Evolutionary conservation across 2,797 vertebrate species (phyloP).

Genomic region (Oryzias dopingdopingensis): DNA sequence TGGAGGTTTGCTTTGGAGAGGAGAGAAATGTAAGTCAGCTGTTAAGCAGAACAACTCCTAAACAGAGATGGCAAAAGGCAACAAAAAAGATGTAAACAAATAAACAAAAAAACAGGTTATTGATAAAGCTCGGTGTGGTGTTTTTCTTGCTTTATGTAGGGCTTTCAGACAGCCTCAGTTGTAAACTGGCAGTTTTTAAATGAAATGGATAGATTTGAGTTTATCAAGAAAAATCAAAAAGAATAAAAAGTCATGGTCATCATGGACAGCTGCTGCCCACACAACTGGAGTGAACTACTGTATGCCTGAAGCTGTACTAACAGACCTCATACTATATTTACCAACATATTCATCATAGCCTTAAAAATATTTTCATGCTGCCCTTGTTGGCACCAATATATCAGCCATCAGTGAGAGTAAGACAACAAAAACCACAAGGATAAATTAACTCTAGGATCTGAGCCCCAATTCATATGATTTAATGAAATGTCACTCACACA

Average conservation of each 20-base stretch:
- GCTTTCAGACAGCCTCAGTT: too few relatives aligned
- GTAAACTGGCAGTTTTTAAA: too few relatives aligned
- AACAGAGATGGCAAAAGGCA: too few relatives aligned
- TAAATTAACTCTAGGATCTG: neutral
- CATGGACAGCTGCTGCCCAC: neutral
- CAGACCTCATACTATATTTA: neutral
- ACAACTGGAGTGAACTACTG: neutral
- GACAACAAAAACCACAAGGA: neutral
- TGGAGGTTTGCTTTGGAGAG: too few relatives aligned
- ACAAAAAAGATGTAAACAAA: too few relatives aligned
- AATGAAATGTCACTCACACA: conserved; percentile 1
- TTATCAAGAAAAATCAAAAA: too few relatives aligned
- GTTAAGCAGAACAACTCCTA: too few relatives aligned
- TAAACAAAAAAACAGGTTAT: too few relatives aligned
- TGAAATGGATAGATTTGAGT: too few relatives aligned
- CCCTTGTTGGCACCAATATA: neutral
- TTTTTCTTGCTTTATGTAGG: too few relatives aligned
- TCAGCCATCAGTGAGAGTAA: neutral
- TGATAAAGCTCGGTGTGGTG: too few relatives aligned
- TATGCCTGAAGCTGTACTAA: neutral
- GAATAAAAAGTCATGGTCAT: neutral
- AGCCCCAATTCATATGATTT: neutral
- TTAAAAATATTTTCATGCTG: neutral
- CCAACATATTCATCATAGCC: neutral
- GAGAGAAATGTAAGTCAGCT: too few relatives aligned